Percentiles rank a stretch among this genome's conserved stretches.
phyloP scores from a whole-genome alignment of 2,888 invertebrate species.

The Unio pictorum region DNA sequence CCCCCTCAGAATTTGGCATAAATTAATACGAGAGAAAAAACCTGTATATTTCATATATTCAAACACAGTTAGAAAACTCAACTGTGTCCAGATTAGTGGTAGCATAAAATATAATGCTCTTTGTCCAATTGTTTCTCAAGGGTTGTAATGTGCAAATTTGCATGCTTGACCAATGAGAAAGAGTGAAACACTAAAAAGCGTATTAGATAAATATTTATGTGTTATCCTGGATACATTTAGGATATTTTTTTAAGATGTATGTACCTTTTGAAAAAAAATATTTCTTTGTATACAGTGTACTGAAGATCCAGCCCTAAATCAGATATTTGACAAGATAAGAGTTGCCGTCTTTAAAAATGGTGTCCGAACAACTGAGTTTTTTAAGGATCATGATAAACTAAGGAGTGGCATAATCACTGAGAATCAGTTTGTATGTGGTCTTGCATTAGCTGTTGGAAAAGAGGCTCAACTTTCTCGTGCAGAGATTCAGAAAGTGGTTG shows the following conservation, averaged over 20 bases:
- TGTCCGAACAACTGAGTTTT: conserved; percentile 69
- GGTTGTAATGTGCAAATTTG: too few relatives aligned
- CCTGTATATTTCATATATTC: too few relatives aligned
- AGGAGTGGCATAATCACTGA: conserved; percentile 70
- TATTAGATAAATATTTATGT: too few relatives aligned
- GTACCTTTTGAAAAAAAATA: neutral
- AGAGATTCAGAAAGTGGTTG: conserved; percentile 69
- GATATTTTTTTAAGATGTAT: neutral
- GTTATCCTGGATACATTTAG: neutral
- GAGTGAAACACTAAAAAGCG: too few relatives aligned
- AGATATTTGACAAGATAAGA: conserved; percentile 69
- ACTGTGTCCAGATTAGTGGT: too few relatives aligned
- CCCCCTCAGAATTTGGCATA: too few relatives aligned
- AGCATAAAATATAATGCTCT: too few relatives aligned
- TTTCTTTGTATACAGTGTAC: conserved; percentile 45
- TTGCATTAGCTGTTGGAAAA: conserved; percentile 68
- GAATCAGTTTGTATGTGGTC: conserved; percentile 70
- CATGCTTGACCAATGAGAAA: too few relatives aligned
- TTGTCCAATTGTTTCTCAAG: too few relatives aligned
- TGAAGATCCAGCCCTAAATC: conserved; percentile 64
- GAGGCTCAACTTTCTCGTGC: conserved; percentile 67
- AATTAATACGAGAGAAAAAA: too few relatives aligned
- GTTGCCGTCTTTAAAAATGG: conserved; percentile 69
- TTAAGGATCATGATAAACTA: conserved; percentile 70
- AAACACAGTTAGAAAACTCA: too few relatives aligned